phyloP scores from a whole-genome alignment of 2,888 invertebrate species.

The Rhyacophila evoluta region DNA sequence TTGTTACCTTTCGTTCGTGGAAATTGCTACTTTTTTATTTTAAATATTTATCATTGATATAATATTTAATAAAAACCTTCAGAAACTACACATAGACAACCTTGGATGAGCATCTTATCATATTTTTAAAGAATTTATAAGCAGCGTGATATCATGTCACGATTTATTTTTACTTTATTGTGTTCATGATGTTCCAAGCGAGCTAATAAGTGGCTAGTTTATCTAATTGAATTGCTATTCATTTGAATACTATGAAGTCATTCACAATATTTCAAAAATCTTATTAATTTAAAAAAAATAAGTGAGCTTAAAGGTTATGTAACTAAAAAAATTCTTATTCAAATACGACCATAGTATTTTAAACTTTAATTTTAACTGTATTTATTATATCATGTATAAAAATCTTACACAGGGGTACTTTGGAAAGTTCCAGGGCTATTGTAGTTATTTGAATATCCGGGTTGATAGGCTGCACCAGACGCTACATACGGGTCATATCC shows the following conservation, averaged over 20 bases:
- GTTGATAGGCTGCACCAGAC: conserved; percentile 3
- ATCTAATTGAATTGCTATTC: not conserved
- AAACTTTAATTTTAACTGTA: too few relatives aligned
- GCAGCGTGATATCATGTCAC: not conserved
- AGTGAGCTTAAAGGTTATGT: too few relatives aligned
- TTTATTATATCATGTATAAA: too few relatives aligned
- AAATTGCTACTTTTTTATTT: too few relatives aligned
- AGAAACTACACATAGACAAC: not conserved
- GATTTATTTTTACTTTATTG: not conserved
- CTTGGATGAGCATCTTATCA: not conserved
- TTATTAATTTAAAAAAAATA: too few relatives aligned
- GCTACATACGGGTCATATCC: not conserved
- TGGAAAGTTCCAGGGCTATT: conserved; percentile 35
- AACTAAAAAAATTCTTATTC: too few relatives aligned
- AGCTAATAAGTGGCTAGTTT: not conserved
- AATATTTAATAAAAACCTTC: not conserved
- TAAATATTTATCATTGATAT: too few relatives aligned
- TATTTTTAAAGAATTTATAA: not conserved
- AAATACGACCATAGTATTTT: too few relatives aligned
- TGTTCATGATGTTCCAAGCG: not conserved
- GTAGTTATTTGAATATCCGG: not conserved
- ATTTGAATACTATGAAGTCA: not conserved
- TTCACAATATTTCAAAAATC: too few relatives aligned
- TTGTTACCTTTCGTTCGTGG: too few relatives aligned
- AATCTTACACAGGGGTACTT: conserved; percentile 36